A percentile compares a stretch with the other conserved stretches of the same genome.
phyloP scores from a whole-genome alignment of 2,888 invertebrate genomes.

The Scaptomyza caliginosa region DNA sequence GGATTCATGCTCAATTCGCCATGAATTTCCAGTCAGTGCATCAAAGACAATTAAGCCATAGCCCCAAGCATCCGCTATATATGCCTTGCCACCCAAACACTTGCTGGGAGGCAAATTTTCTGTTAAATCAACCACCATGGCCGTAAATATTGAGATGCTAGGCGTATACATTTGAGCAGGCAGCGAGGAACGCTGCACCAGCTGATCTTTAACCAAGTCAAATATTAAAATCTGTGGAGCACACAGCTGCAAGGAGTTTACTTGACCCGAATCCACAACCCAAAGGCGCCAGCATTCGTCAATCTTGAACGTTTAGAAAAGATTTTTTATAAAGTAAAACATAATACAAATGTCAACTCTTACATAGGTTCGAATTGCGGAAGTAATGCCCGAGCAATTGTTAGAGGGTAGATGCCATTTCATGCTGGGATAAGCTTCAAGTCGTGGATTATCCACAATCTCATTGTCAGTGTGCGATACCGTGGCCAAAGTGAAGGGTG shows the following conservation, averaged over 20 bases:
- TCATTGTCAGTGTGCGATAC: slow-evolving; percentile 83
- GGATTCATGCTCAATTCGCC: slow-evolving; percentile 87
- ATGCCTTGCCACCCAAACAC: slow-evolving; percentile 86
- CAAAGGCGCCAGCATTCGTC: slow-evolving; percentile 88
- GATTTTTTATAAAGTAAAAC: too few species aligned
- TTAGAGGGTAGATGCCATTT: slow-evolving; percentile 86
- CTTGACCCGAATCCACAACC: slow-evolving; percentile 87
- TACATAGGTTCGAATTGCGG: slow-evolving; percentile 90
- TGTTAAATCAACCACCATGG: slow-evolving; percentile 85
- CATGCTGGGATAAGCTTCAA: slow-evolving; percentile 88
- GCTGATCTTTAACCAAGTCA: slow-evolving; percentile 87
- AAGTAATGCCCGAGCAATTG: slow-evolving; percentile 88
- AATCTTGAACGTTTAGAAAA: slow-evolving; percentile 84
- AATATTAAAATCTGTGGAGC: slow-evolving; percentile 90
- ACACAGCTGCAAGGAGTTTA: slow-evolving; percentile 87
- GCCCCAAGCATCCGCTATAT: slow-evolving; percentile 87
- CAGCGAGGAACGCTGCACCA: slow-evolving; percentile 81
- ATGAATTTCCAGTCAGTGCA: slow-evolving; percentile 84
- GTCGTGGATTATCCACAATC: slow-evolving; percentile 79
- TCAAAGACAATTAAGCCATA: slow-evolving; percentile 87
- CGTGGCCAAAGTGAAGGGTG: slow-evolving; percentile 89
- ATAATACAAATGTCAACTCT: slow-evolving; percentile 73
- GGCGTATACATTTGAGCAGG: slow-evolving; percentile 73
- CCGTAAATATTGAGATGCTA: slow-evolving; percentile 82
- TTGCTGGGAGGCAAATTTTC: slow-evolving; percentile 68